phyloP scores from a whole-genome alignment of 2,113 vertebrate genomes.

The Eira barbara region DNA sequence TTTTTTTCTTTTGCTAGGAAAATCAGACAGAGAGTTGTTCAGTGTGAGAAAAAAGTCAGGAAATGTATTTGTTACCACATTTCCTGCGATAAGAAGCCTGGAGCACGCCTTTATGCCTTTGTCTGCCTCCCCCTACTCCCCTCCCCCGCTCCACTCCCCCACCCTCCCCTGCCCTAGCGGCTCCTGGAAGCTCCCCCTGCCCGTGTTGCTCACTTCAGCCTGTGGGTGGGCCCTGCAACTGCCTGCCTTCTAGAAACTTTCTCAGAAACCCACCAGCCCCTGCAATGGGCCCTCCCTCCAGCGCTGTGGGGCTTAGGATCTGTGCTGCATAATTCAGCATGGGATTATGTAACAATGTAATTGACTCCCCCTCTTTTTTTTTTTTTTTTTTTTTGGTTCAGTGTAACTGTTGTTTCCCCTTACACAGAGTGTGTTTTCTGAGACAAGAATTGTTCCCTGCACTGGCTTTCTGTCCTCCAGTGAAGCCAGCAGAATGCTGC shows the following conservation, averaged over 20 bases:
- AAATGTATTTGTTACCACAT: neutral
- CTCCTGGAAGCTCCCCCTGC: accelerated
- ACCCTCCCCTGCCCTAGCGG: accelerated
- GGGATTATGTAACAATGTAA: neutral
- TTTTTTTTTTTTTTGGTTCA: neutral
- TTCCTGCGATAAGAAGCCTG: neutral
- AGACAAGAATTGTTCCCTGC: neutral
- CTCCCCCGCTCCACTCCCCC: accelerated
- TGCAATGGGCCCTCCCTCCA: neutral
- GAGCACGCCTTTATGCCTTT: neutral
- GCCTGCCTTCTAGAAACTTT: neutral
- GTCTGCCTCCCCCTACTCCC: accelerated
- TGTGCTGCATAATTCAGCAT: accelerated
- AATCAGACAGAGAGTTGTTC: neutral
- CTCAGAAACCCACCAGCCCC: neutral
- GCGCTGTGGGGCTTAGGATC: accelerated
- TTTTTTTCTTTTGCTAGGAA: neutral
- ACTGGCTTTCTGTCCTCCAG: neutral
- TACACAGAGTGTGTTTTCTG: neutral
- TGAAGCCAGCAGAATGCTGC: no score
- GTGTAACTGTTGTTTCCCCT: neutral
- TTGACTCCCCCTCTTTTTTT: neutral
- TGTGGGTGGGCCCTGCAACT: accelerated
- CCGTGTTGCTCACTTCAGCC: accelerated
- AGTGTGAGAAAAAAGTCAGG: neutral